Percentiles rank a stretch among this genome's conserved stretches.
phyloP scores from a whole-genome alignment of 2,888 invertebrate genomes.

The Thalpophila matura region DNA sequence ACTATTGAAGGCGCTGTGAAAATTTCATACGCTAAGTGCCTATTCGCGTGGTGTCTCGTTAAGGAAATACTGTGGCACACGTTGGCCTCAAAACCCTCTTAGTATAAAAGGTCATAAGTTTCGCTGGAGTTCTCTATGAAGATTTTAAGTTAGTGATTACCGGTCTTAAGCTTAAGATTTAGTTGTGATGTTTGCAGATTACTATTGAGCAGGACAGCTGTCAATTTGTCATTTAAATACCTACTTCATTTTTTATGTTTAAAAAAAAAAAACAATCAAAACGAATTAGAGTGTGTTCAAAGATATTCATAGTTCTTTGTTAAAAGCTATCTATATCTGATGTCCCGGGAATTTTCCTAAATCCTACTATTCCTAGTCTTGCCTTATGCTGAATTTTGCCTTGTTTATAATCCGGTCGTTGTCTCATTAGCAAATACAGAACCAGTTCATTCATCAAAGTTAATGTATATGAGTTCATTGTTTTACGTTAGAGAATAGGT shows the following conservation, averaged over 20 bases:
- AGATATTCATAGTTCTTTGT: constrained; percentile 14
- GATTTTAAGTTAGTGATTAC: constrained; percentile 33
- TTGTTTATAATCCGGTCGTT: constrained; percentile 15
- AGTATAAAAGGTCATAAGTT: constrained; percentile 61
- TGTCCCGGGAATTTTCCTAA: constrained; percentile 1
- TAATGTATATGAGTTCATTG: constrained; percentile 24
- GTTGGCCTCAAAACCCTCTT: constrained; percentile 68
- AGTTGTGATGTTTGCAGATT: not conserved
- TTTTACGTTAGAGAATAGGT: constrained; percentile 17
- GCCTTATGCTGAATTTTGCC: constrained; percentile 19
- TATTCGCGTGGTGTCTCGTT: constrained; percentile 74
- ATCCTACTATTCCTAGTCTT: constrained; percentile 10
- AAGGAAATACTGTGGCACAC: constrained; percentile 72
- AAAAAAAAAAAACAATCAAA: no score
- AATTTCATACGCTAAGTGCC: constrained; percentile 85
- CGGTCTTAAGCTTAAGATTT: constrained; percentile 1
- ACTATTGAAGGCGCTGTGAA: constrained; percentile 80
- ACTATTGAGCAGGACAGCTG: not conserved
- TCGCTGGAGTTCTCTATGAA: constrained; percentile 34
- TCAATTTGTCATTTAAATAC: no score
- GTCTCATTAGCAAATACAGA: constrained; percentile 41
- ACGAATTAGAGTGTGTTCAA: not conserved
- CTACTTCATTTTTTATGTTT: no score
- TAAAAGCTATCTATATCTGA: constrained; percentile 7
- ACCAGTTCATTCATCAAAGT: constrained; percentile 29